Evolutionary conservation across 2,888 invertebrate genomes (phyloP).

Genomic region (Molorchus minor): DNA sequence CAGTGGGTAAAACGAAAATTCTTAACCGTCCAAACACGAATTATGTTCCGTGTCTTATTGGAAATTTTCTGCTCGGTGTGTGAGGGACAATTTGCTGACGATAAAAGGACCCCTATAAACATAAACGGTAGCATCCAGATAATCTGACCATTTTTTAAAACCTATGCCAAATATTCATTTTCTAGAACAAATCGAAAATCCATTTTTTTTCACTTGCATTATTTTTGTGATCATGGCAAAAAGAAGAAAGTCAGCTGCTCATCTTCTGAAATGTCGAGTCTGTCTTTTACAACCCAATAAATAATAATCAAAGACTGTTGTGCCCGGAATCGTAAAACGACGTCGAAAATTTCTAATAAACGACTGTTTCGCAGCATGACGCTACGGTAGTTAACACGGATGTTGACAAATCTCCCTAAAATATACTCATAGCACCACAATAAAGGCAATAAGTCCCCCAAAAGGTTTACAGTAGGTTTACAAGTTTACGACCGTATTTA

Average conservation of each 20-base stretch:
- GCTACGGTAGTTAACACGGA: constrained; percentile 31
- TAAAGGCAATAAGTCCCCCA: constrained; percentile 31
- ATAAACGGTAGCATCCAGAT: too few species aligned
- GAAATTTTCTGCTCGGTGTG: background rate
- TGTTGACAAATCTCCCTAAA: constrained; percentile 36
- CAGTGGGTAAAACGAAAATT: too few species aligned
- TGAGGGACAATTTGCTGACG: too few species aligned
- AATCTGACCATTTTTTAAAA: too few species aligned
- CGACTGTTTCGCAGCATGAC: background rate
- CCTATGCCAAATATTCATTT: too few species aligned
- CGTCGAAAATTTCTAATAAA: background rate
- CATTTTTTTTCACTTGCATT: too few species aligned
- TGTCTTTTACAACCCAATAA: background rate
- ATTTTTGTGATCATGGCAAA: constrained; percentile 32
- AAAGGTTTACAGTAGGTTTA: constrained; percentile 34
- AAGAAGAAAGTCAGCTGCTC: constrained; percentile 31
- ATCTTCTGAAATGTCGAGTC: too few species aligned
- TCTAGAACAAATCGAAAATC: too few species aligned
- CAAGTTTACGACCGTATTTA: too few species aligned
- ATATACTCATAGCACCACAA: constrained; percentile 33
- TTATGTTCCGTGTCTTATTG: background rate
- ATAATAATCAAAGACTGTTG: constrained; percentile 1
- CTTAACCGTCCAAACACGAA: too few species aligned
- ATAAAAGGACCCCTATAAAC: too few species aligned
- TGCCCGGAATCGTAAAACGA: constrained; percentile 4